phyloP scores from a whole-genome alignment of 2,888 invertebrate species.

The Lacanobia oleracea region DNA sequence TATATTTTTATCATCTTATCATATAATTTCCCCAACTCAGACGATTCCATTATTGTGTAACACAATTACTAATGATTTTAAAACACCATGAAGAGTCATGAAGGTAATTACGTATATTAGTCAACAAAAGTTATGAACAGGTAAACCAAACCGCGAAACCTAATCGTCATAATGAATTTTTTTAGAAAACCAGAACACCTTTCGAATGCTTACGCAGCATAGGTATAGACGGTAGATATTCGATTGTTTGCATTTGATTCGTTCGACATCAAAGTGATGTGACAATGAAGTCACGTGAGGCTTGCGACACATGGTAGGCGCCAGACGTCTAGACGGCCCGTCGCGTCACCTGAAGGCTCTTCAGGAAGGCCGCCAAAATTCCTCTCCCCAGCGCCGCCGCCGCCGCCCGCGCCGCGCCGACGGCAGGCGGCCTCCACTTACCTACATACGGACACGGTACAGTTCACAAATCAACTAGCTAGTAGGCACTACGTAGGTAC shows the following conservation, averaged over 20 bases:
- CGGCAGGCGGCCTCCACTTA: constrained; percentile 55
- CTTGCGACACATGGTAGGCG: constrained; percentile 79
- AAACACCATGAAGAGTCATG: background rate
- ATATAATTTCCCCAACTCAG: constrained; percentile 26
- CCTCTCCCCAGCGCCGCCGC: constrained; percentile 66
- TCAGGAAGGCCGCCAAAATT: constrained; percentile 80
- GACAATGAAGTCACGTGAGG: constrained; percentile 66
- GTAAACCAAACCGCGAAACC: constrained; percentile 4
- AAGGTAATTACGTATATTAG: constrained; percentile 7
- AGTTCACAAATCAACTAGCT: constrained; percentile 42
- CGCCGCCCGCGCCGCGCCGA: constrained; percentile 52
- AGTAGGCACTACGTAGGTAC: constrained; percentile 2
- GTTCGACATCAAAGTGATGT: constrained; percentile 51
- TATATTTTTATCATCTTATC: constrained; percentile 7
- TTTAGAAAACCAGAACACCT: constrained; percentile 12
- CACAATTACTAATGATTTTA: constrained; percentile 9
- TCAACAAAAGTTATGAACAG: constrained; percentile 9
- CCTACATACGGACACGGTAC: constrained; percentile 54
- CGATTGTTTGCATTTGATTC: constrained; percentile 38
- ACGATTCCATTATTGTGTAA: constrained; percentile 17
- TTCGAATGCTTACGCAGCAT: constrained; percentile 9
- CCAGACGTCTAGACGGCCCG: constrained; percentile 84
- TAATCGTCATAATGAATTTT: background rate
- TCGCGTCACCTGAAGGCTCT: constrained; percentile 85
- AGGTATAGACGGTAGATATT: constrained; percentile 9